phyloP scores from a whole-genome alignment of 1,140 invertebrate species.

The Popillia japonica region DNA sequence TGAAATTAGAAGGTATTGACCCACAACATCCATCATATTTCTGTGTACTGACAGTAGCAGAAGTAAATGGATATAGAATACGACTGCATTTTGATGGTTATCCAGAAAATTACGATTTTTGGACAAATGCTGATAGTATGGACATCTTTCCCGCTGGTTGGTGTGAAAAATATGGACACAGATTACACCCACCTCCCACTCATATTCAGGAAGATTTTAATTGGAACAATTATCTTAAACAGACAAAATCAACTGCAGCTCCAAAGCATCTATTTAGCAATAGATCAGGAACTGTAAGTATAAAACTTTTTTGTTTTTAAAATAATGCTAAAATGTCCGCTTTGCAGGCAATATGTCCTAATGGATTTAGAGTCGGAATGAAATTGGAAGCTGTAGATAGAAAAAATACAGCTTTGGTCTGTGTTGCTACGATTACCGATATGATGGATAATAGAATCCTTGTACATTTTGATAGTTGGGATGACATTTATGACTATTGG shows the following conservation, averaged over 20 bases:
- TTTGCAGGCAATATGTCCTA: slow-evolving; percentile 72
- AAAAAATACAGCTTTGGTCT: slow-evolving; percentile 84
- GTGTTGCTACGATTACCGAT: slow-evolving; percentile 88
- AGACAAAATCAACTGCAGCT: slow-evolving; percentile 78
- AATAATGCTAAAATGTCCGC: not conserved
- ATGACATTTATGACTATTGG: slow-evolving; percentile 95
- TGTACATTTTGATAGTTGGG: slow-evolving; percentile 96
- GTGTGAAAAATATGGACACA: slow-evolving; percentile 83
- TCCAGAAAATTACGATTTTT: slow-evolving; percentile 90
- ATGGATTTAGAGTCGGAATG: slow-evolving; percentile 86
- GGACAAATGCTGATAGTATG: slow-evolving; percentile 89
- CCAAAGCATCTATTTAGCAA: slow-evolving; percentile 80
- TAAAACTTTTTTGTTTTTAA: slow-evolving; percentile 14
- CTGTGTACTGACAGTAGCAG: slow-evolving; percentile 86
- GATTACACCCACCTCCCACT: slow-evolving; percentile 79
- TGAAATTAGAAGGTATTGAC: slow-evolving; percentile 95
- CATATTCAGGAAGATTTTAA: slow-evolving; percentile 72
- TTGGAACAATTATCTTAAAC: slow-evolving; percentile 86
- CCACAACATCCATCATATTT: slow-evolving; percentile 88
- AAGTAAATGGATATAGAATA: slow-evolving; percentile 83
- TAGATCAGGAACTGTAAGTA: slow-evolving; percentile 66
- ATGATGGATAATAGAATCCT: slow-evolving; percentile 85
- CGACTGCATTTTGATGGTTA: slow-evolving; percentile 94
- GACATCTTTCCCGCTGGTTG: slow-evolving; percentile 94
- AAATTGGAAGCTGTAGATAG: slow-evolving; percentile 95